Base-by-base conservation (phyloP, 1,140 invertebrate genomes). In the Melitaea cinxia region DNA sequence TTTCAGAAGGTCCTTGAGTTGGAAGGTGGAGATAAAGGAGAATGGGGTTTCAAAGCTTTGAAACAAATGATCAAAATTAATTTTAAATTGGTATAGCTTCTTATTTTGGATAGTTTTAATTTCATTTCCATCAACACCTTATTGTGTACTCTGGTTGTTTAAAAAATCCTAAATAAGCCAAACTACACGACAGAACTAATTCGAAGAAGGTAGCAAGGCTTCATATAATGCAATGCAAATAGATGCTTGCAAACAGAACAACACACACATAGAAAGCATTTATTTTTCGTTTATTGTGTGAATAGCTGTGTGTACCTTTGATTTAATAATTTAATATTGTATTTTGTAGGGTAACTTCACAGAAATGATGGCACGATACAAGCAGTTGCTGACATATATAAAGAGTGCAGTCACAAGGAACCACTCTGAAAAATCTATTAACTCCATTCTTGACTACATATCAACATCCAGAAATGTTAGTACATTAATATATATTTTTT, bases 1-100 rank as follows among this genome's bases (percentile, higher is more conserved):
- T 99, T 99, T 92, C 97, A 99, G 85, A 98, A 98, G 90, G 98
- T 99, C 23, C 91, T 99, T 62, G 97, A 99, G 86, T 90, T 99
- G 47, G 98, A 99, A 92, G 96, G 96, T 49, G 98, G 97, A 4
- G 98, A 99, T 73, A 99, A 99, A 92, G 99, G 99, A 49, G 99
- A 99, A 94, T 99, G 99, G 99, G 99, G 99, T 0, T 99, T 99
- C 82, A 99, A 99, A 93, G 99, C 99, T n/a, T 92, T 99, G 0
- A 99, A 99, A 89, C 99, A 99, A 91, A 99, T 99, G 98, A 99
- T 99, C 45, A 99, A 99, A 93, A 99, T 99, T 56, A 99, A 99
- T 91, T 99, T 99, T 89, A 98, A 97, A 94, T 89, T 99, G 93
- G 98, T 98, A 91, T 77, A 91, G 88, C 12, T 7, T 35, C 4